A percentile compares a stretch with the other conserved stretches of the same genome.
Conservation (phyloP, 2,113 vertebrate species). For the Gulo gulo region DNA sequence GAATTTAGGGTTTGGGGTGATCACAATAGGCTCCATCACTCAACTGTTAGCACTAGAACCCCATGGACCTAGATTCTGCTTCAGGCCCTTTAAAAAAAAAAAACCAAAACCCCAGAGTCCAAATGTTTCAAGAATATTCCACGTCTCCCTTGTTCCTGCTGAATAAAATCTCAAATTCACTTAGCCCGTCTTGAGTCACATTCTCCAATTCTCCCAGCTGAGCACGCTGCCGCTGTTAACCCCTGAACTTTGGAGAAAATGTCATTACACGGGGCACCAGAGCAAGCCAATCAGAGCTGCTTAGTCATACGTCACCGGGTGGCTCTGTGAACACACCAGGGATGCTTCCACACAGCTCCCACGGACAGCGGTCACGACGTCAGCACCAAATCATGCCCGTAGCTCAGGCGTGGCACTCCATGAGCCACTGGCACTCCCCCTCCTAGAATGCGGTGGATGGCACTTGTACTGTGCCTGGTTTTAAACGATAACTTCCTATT, state of each 20-base stretch:
- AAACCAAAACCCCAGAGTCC: neutral
- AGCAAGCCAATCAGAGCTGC: conserved; percentile 54
- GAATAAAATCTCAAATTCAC: conserved; percentile 32
- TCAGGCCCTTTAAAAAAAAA: neutral
- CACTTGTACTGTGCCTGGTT: conserved; percentile 6
- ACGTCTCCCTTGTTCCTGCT: neutral
- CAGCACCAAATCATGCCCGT: conserved; percentile 43
- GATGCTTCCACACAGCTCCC: conserved; percentile 20
- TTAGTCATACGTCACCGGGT: conserved; percentile 58
- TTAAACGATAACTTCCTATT: neutral
- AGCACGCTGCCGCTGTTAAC: conserved; percentile 34
- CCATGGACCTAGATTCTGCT: neutral
- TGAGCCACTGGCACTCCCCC: conserved; percentile 5
- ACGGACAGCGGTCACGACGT: conserved; percentile 23
- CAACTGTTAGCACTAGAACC: neutral
- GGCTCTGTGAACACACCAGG: neutral
- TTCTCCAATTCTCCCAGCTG: conserved; percentile 50
- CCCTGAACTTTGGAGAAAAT: conserved; percentile 65
- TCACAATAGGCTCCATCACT: conserved; percentile 18
- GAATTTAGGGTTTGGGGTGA: conserved; percentile 24
- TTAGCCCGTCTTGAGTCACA: conserved; percentile 45
- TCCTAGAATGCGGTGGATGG: conserved; percentile 20
- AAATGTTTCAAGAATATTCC: conserved; percentile 45
- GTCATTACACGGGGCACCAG: neutral
- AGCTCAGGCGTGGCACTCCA: conserved; percentile 45